Base-by-base conservation (phyloP, 2,888 invertebrate species). In the Caenorhabditis plicata region DNA sequence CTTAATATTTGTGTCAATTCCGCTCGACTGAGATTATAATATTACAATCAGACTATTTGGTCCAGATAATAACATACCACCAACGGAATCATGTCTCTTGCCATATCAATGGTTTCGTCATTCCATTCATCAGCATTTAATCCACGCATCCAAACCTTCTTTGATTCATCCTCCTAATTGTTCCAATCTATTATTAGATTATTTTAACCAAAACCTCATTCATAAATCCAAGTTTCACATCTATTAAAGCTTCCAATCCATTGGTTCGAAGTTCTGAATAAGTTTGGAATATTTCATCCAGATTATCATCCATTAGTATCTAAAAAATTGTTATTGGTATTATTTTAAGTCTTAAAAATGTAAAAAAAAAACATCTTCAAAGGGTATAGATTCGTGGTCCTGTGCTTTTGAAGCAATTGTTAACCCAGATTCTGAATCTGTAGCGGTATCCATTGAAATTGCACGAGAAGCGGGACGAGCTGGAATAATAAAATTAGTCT, bases 91-190 rank as follows among this genome's bases (percentile, higher is more conserved):
- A 32, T 51, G 4, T 42, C 51, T 0, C 15, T 15, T 7, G 25
- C 48, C 47, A 43, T 13, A 40, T 40, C 40, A 4, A n/a, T 4
- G 13, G 27, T 1, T 4, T 47, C 45, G 20, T 52, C 48, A n/a
- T 52, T 26, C 57, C 57, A 58, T 29, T 58, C 57, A 20, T 58
- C 57, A 7, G 57, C 57, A 19, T 38, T 29, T 13, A 54, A 25
- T 15, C 54, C 54, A 15, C 43, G 47, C 11, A 43, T 47, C 54
- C 54, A 54, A 19, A 54, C 15, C 20, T 47, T n/a, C n/a, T n/a
- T n/a, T n/a, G n/a, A n/a, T n/a, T n/a, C n/a, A n/a, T n/a, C n/a
- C n/a, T n/a, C n/a, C n/a, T n/a, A n/a, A n/a, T n/a, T n/a, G n/a
- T n/a, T n/a, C n/a, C n/a, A n/a, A n/a, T n/a, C n/a, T n/a, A n/a